Evolutionary conservation across 1,140 invertebrate species (phyloP).

Genomic region (Radopholus similis): DNA sequence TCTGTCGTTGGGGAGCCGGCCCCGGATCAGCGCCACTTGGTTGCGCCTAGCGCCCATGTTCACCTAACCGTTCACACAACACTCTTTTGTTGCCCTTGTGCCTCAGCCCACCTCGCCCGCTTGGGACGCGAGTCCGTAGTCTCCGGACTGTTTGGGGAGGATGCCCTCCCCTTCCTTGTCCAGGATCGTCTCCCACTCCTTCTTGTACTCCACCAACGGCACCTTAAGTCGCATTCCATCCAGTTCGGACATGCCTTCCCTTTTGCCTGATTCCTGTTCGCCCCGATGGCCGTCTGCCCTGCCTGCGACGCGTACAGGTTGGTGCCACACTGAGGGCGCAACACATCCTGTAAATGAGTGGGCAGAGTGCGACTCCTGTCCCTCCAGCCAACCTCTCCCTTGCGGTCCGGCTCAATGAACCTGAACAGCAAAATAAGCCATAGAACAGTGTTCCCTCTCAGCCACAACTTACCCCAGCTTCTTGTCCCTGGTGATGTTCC

Average conservation of each 20-base stretch:
- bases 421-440: constrained; percentile 28
- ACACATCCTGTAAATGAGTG: constrained; percentile 31
- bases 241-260: not conserved
- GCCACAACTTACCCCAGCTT: constrained; percentile 42
- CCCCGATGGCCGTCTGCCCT: constrained; percentile 54
- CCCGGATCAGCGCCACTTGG: constrained; percentile 59
- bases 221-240: constrained; percentile 25
- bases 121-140: constrained; percentile 57
- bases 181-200: constrained; percentile 59
- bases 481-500: constrained; percentile 59
- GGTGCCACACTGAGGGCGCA: constrained; percentile 56
- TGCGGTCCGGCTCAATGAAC: constrained; percentile 55
- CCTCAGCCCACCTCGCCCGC: constrained; percentile 49
- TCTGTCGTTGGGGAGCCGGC: constrained; percentile 57
- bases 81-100: not conserved
- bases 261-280: constrained; percentile 36
- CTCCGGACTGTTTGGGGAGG: constrained; percentile 58
- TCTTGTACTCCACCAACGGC: constrained; percentile 56
- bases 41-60: constrained; percentile 59
- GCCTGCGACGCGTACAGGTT: constrained; percentile 59
- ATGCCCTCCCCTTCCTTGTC: constrained; percentile 60
- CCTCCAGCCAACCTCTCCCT: constrained; percentile 49
- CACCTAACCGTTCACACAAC: constrained; percentile 23
- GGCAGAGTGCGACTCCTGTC: too few relatives aligned
- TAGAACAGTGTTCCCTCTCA: not conserved